A percentile compares a stretch with the other conserved stretches of the same genome.
phyloP scores from a whole-genome alignment of 2,888 invertebrate species.

The Orthosia gothica region DNA sequence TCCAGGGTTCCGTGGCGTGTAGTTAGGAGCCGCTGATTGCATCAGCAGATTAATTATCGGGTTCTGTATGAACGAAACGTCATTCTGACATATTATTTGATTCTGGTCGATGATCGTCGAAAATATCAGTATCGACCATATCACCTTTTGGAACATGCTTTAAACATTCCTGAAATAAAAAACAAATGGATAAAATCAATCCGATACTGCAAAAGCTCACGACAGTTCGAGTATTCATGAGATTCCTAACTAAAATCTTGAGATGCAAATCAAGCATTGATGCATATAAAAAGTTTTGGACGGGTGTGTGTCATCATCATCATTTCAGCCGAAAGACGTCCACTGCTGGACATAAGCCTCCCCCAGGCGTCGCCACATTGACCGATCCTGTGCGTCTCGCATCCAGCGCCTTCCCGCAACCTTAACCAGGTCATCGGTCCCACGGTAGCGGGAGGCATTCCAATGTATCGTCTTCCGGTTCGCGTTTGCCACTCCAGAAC shows the following conservation, averaged over 20 bases:
- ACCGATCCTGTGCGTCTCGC: too few species aligned
- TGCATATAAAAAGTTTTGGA: slow-evolving; percentile 23
- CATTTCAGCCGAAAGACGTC: too few species aligned
- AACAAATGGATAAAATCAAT: neutral
- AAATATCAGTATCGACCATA: slow-evolving; percentile 27
- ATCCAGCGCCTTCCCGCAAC: too few species aligned
- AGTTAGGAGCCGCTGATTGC: slow-evolving; percentile 69
- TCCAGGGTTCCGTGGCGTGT: slow-evolving; percentile 62
- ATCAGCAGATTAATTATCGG: slow-evolving; percentile 67
- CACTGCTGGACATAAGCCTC: too few species aligned
- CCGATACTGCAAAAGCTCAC: neutral
- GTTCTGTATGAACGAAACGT: slow-evolving; percentile 64
- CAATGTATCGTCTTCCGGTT: too few species aligned
- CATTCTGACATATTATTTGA: slow-evolving; percentile 50
- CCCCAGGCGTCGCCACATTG: too few species aligned
- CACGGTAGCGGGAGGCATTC: too few species aligned
- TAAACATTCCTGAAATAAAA: slow-evolving; percentile 21
- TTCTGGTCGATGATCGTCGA: slow-evolving; percentile 34
- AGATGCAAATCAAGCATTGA: slow-evolving; percentile 23
- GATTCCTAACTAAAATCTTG: neutral
- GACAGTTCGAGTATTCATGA: neutral
- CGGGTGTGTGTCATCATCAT: neutral
- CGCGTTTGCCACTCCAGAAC: too few species aligned
- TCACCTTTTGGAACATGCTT: slow-evolving; percentile 30
- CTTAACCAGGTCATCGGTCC: too few species aligned